phyloP scores from a whole-genome alignment of 2,113 vertebrate genomes.

The Hiodon alosoides region DNA sequence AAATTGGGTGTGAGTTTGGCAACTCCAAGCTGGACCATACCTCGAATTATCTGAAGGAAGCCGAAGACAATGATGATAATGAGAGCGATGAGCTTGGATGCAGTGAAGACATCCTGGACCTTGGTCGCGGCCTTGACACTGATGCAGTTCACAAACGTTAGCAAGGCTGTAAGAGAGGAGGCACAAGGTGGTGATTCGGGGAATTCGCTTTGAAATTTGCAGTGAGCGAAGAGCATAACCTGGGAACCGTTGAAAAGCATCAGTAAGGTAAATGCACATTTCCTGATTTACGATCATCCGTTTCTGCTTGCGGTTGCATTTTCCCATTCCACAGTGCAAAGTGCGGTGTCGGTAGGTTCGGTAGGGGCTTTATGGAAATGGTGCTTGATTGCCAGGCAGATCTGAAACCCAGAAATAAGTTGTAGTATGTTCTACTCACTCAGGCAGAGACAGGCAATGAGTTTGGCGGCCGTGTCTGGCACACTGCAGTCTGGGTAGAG shows the following conservation, averaged over 20 bases:
- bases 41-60: slow-evolving; percentile 61
- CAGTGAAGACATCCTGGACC: slow-evolving; percentile 64
- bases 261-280: not conserved
- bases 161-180: slow-evolving; percentile 39
- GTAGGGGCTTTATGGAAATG: not conserved
- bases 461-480: slow-evolving; percentile 55
- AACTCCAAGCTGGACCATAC: slow-evolving; percentile 29
- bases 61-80: slow-evolving; percentile 64
- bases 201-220: not conserved
- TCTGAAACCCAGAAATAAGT: too few species aligned
- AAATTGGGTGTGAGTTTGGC: not conserved
- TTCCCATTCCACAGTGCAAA: too few species aligned
- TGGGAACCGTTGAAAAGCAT: too few species aligned
- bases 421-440: slow-evolving; percentile 48
- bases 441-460: slow-evolving; percentile 62
- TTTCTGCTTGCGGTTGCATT: too few species aligned
- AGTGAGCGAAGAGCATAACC: not conserved
- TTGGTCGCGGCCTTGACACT: slow-evolving; percentile 64
- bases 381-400: too few species aligned
- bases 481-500: slow-evolving; percentile 56
- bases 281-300: too few species aligned
- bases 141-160: slow-evolving; percentile 67
- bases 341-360: too few species aligned
- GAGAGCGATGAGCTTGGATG: slow-evolving; percentile 59
- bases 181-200: not conserved